These are phyloP conservation scores for Eupeodes latifasciatus DNA, from an alignment of 2,888 invertebrate genomes.

Conservation along the genomic window DNA sequence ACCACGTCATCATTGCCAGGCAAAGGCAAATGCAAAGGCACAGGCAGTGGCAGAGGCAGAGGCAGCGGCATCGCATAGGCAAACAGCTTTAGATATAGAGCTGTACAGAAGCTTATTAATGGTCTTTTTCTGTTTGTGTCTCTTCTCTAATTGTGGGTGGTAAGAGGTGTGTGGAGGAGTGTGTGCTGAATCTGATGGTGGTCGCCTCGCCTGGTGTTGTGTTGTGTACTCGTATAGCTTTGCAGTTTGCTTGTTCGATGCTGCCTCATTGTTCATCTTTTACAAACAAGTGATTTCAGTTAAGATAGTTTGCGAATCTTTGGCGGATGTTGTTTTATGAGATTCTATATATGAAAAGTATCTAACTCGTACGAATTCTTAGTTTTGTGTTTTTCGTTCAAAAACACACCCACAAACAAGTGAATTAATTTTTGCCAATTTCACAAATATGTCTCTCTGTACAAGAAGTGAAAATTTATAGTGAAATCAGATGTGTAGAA, in stretches of 20 bases:
- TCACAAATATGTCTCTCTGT: neutral
- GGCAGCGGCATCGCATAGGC: neutral
- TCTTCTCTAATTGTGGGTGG: neutral
- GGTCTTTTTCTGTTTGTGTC: slow-evolving; percentile 44
- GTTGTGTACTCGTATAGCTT: neutral
- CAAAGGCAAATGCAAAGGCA: neutral
- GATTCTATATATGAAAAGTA: slow-evolving; percentile 53
- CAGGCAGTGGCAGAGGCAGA: too few species aligned
- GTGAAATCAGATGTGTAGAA: neutral
- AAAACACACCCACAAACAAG: neutral
- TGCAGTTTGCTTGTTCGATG: neutral
- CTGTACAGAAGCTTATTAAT: slow-evolving; percentile 53
- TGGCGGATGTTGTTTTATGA: slow-evolving; percentile 65
- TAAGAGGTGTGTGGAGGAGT: neutral
- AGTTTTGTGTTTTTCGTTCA: neutral
- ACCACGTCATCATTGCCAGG: slow-evolving; percentile 1
- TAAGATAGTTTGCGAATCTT: slow-evolving; percentile 65
- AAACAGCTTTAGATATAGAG: slow-evolving; percentile 33
- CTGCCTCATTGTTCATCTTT: slow-evolving; percentile 29
- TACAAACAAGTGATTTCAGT: slow-evolving; percentile 56
- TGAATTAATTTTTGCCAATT: neutral
- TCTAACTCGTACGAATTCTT: neutral
- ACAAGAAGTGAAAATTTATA: neutral
- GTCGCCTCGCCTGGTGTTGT: neutral
- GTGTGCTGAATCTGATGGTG: slow-evolving; percentile 22